Percentiles rank a stretch among this genome's conserved stretches.
These are phyloP conservation scores for Drosophila trichaetosa DNA, from an alignment of 2,888 invertebrate species.

Conservation along the genomic window DNA sequence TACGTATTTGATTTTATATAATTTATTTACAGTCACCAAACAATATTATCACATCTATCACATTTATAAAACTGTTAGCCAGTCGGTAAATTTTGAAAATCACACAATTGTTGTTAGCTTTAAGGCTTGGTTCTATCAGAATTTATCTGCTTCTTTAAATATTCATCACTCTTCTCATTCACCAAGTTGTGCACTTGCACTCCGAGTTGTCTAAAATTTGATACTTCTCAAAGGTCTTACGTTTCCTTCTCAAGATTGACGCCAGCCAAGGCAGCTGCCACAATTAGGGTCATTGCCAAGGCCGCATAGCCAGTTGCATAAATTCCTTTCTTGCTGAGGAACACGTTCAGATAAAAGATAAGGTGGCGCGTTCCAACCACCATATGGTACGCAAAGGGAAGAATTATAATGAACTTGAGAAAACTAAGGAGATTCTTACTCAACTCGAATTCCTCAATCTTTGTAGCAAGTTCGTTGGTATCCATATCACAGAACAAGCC, in stretches of 20 bases:
- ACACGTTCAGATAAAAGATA: constrained; percentile 58
- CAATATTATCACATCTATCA: neutral
- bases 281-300: constrained; percentile 29
- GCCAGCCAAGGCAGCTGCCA: constrained; percentile 37
- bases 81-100: neutral
- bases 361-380: constrained; percentile 58
- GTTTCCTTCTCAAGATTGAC: neutral
- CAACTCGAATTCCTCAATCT: constrained; percentile 32
- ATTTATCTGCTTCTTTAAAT: neutral
- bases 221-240: neutral
- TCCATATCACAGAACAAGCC: constrained; percentile 29
- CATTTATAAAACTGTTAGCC: neutral
- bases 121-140: neutral
- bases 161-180: neutral
- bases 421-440: constrained; percentile 5
- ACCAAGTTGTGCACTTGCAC: neutral
- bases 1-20: neutral
- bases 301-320: constrained; percentile 63
- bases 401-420: constrained; percentile 37
- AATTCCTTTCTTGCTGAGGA: constrained; percentile 50
- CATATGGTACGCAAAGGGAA: constrained; percentile 65
- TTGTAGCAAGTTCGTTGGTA: constrained; percentile 40
- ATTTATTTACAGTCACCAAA: neutral
- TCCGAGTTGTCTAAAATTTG: neutral
- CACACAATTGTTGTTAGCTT: neutral